Evolutionary conservation across 2,888 invertebrate species (phyloP), one percentile per base, ranked within the genome.

Genomic region (Drosophila acutilabella): DNA sequence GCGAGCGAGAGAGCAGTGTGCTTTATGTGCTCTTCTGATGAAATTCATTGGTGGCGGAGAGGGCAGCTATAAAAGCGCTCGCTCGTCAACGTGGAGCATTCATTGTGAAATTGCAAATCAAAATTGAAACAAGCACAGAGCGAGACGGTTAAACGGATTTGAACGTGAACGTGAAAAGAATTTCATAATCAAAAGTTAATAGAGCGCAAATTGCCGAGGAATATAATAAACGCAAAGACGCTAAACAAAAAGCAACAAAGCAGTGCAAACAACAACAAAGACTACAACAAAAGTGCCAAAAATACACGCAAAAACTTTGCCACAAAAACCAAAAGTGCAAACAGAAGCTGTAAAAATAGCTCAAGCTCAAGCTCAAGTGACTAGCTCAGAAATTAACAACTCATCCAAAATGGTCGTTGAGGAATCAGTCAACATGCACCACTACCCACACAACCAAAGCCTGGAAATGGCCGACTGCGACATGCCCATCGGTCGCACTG

Each of bases 41-140:
- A 90, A 91, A 90, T 91, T 89, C 87, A 67, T 59, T 70, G 73
- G 66, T 40, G 14, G 60, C 13, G 82, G 83, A 87, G 91, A 91
- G 89, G 45, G 59, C 64, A 4, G 70, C 86, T 91, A 91, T 91
- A 91, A 90, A 91, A 89, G 87, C 88, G 14, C 23, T 20, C 62
- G 69, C 77, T 64, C 66, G 72, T 59, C 53, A 57, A 36, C 38
- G 18, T 51, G 20, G 33, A 60, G 78, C 79, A 91, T 91, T 91
- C 91, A 91, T 91, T 91, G 91, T 91, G 91, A 91, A 91, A 91
- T 91, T 84, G 73, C 74, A 81, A 90, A 82, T 91, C 92, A 91
- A 92, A 91, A 91, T 91, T 91, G 91, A 92, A 91, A 74, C 85
- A 91, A 69, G 75, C 89, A 70, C 68, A 67, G 57, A 81, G 68